These are phyloP conservation scores for Patella caerulea DNA, from an alignment of 2,888 invertebrate species.

Conservation along the genomic window DNA sequence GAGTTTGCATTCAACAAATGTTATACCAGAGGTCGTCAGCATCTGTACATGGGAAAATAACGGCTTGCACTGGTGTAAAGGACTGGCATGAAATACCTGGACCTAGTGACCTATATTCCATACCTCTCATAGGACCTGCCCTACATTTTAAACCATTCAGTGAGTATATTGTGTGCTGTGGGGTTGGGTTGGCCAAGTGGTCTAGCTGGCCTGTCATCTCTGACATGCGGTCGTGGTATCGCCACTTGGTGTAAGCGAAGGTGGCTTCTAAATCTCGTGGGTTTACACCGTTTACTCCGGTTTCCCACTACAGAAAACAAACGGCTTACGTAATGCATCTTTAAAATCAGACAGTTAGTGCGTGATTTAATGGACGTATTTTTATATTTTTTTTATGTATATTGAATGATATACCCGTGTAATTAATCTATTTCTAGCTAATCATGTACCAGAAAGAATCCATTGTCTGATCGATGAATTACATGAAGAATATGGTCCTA, in stretches of 20 bases:
- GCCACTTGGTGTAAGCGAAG: too few species aligned
- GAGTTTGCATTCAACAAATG: too few species aligned
- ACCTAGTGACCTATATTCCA: slow-evolving; percentile 27
- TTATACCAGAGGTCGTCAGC: too few species aligned
- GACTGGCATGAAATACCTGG: slow-evolving; percentile 26
- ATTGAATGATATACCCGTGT: not conserved
- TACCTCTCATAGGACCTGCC: slow-evolving; percentile 28
- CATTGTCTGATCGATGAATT: slow-evolving; percentile 26
- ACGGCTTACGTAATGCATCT: too few species aligned
- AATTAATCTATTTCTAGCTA: slow-evolving; percentile 13
- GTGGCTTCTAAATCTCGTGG: too few species aligned
- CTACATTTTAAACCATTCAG: slow-evolving; percentile 33
- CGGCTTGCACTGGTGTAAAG: too few species aligned
- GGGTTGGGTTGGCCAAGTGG: not conserved
- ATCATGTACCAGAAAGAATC: slow-evolving; percentile 14
- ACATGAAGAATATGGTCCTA: slow-evolving; percentile 36
- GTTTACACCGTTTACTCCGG: too few species aligned
- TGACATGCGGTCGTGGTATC: too few species aligned
- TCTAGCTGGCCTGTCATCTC: too few species aligned
- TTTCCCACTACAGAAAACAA: too few species aligned
- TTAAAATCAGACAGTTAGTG: too few species aligned
- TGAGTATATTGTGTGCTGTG: slow-evolving; percentile 12
- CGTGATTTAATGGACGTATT: not conserved
- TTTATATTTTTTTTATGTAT: not conserved
- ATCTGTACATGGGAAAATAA: too few species aligned